Base-by-base conservation (phyloP, 2,888 invertebrate genomes). In the Fabriciana adippe region DNA sequence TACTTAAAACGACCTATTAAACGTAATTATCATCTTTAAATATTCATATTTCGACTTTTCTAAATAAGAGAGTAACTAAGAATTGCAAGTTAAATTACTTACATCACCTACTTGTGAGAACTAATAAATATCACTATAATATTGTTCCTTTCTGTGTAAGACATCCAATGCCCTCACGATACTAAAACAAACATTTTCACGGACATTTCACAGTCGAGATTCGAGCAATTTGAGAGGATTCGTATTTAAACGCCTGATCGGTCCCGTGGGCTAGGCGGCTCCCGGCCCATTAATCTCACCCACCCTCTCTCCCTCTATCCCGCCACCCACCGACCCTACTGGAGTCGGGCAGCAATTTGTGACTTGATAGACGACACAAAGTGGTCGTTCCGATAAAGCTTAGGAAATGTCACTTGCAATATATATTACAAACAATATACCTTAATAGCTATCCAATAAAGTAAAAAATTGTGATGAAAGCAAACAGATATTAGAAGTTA, bases 221-320 rank as follows among this genome's bases (percentile, higher is more conserved):
- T 75, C 79, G 78, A 80, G 81, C 83, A 88, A 88, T 86, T 88
- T 84, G 84, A 84, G 83, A 81, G 84, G 84, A 87, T 83, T 81
- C 83, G 72, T 78, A 86, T 85, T 87, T 86, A 86, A 76, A 74
- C 75, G 72, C 60, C 67, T 72, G 83, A 88, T 88, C 88, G 88
- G 84, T 88, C 89, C 87, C 73, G 79, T 74, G 85, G 87, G 85
- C 80, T 77, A 79, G 74, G 74, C 78, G 68, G 74, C 69, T 77
- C 73, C 78, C 81, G 79, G 76, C 73, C 82, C 85, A 87, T 89
- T 88, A 87, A 88, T 88, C 85, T 86, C 76, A 77, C 81, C 78
- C 76, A 79, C 80, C 77, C 73, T 72, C 74, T 73, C 69, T 73
- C 73, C 73, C 73, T 69, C 70, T 68, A 66, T 67, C 70, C 62